These are phyloP conservation scores for Tragopan temminckii DNA, from an alignment of 2,797 vertebrate species.

Conservation along the genomic window DNA sequence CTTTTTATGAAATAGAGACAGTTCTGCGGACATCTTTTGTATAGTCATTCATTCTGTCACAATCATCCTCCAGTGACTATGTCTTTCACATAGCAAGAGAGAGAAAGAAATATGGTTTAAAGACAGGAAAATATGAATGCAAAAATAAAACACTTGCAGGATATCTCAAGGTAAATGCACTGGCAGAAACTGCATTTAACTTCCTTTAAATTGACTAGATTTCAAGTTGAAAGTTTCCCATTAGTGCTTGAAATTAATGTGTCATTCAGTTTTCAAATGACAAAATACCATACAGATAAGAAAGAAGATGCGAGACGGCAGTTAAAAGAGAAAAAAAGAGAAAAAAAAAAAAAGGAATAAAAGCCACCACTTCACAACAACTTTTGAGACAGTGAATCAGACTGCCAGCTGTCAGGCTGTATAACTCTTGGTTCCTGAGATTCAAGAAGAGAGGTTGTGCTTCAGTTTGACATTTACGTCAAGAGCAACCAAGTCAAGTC, in stretches of 20 bases:
- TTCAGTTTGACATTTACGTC: constrained; percentile 35
- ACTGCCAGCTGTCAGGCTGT: constrained; percentile 10
- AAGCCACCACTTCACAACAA: neutral
- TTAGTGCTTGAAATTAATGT: constrained; percentile 73
- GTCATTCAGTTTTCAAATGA: constrained; percentile 66
- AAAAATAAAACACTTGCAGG: constrained; percentile 37
- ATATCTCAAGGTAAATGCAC: constrained; percentile 49
- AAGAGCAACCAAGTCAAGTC: neutral
- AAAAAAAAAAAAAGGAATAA: constrained; percentile 16
- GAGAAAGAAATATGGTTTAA: constrained; percentile 6
- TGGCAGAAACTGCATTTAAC: constrained; percentile 55
- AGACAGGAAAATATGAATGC: constrained; percentile 33
- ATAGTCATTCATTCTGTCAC: constrained; percentile 55
- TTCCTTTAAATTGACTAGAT: constrained; percentile 63
- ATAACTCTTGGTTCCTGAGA: neutral
- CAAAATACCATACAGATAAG: constrained; percentile 44
- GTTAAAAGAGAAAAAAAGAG: neutral
- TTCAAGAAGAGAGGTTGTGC: constrained; percentile 2
- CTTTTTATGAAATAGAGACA: neutral
- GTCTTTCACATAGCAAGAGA: constrained; percentile 35
- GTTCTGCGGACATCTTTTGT: constrained; percentile 19
- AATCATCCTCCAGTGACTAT: constrained; percentile 45
- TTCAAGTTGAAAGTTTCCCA: constrained; percentile 67
- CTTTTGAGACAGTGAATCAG: constrained; percentile 24
- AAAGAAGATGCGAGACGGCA: neutral